phyloP scores from a whole-genome alignment of 1,140 invertebrate genomes.

The Trichonephila clavipes region DNA sequence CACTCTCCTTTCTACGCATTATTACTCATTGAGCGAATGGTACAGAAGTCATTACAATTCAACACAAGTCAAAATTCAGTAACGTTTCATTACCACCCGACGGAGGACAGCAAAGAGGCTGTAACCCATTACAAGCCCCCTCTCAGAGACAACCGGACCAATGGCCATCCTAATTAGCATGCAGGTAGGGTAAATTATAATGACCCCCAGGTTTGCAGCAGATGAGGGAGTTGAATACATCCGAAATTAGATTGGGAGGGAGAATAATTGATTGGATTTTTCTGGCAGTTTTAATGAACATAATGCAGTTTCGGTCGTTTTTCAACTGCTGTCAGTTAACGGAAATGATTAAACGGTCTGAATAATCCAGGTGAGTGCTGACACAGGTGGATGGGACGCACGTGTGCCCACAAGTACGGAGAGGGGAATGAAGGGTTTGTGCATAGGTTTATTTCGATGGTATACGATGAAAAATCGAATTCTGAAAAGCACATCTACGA shows the following conservation, averaged over 20 bases:
- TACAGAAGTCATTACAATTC: conserved; percentile 31
- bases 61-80: conserved; percentile 18
- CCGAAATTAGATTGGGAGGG: conserved; percentile 51
- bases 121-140: conserved; percentile 21
- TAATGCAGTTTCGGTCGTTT: conserved; percentile 18
- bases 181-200: conserved; percentile 54
- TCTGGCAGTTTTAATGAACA: conserved; percentile 60
- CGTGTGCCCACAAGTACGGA: neutral
- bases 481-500: too few species aligned
- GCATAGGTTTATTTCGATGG: too few species aligned
- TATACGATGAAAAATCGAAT: too few species aligned
- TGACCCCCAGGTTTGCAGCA: conserved; percentile 11
- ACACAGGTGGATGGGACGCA: neutral
- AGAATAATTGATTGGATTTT: conserved; percentile 59
- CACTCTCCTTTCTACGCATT: neutral
- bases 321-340: conserved; percentile 38
- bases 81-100: conserved; percentile 41
- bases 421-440: neutral
- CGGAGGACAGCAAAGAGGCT: conserved; percentile 58
- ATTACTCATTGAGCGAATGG: conserved; percentile 20
- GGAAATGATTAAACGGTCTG: conserved; percentile 40
- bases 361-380: conserved; percentile 19
- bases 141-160: conserved; percentile 21
- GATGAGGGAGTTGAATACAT: conserved; percentile 33
- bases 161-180: conserved; percentile 58